These are phyloP conservation scores for Saccopteryx bilineata DNA, from an alignment of 2,113 vertebrate genomes.

Conservation along the genomic window DNA sequence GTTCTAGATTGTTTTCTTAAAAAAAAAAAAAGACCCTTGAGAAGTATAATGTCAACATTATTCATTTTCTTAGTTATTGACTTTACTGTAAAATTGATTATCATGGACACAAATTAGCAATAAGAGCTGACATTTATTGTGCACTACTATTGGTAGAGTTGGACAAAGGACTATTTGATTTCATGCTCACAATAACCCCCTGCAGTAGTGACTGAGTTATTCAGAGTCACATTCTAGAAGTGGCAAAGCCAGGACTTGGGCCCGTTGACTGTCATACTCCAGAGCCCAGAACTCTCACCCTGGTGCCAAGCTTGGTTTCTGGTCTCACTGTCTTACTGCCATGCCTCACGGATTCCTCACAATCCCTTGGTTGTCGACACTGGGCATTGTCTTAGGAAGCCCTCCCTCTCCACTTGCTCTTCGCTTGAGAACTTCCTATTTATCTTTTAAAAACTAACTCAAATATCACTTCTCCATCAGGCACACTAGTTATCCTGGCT, in stretches of 20 bases:
- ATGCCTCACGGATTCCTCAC: background rate
- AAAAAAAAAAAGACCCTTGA: slow-evolving; percentile 8
- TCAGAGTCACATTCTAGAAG: background rate
- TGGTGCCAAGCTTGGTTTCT: background rate
- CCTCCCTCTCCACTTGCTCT: background rate
- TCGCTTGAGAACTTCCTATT: background rate
- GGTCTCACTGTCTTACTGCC: background rate
- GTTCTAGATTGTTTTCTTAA: background rate
- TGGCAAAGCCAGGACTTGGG: background rate
- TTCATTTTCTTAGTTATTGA: background rate
- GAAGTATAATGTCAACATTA: background rate
- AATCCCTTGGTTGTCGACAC: no score
- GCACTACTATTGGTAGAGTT: background rate
- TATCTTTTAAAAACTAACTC: slow-evolving; percentile 6
- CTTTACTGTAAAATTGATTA: slow-evolving; percentile 36
- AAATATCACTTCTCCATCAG: background rate
- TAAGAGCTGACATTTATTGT: background rate
- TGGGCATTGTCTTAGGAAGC: background rate
- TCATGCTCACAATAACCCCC: background rate
- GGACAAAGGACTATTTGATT: background rate
- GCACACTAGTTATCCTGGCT: background rate
- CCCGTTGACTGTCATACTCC: background rate
- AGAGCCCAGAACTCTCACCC: background rate
- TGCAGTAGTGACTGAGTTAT: background rate
- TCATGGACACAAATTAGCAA: background rate